Percentiles rank a stretch among this genome's conserved stretches.
These are phyloP conservation scores for Trissoscelio sp. DNA, from an alignment of 2,888 invertebrate genomes.

Conservation along the genomic window DNA sequence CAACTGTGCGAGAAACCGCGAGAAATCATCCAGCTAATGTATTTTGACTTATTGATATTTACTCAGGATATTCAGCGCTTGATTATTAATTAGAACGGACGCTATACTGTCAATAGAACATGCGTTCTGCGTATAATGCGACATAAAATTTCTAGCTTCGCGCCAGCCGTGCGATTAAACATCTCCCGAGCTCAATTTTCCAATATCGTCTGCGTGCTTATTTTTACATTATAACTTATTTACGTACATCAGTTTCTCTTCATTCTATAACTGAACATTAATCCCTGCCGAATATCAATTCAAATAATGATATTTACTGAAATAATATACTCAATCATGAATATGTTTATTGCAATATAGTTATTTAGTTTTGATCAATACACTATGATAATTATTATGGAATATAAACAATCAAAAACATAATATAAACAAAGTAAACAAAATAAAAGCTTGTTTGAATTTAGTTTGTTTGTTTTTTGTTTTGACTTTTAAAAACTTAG, in stretches of 20 bases:
- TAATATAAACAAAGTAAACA: too few relatives aligned
- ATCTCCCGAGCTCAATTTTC: slow-evolving; percentile 8
- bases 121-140: background rate
- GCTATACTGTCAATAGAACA: background rate
- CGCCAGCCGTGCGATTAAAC: slow-evolving; percentile 4
- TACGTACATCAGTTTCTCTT: slow-evolving; percentile 1
- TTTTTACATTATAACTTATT: slow-evolving; percentile 19
- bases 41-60: slow-evolving; percentile 17
- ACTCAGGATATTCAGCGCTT: background rate
- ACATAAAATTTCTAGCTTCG: background rate
- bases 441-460: too few relatives aligned
- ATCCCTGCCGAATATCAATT: too few relatives aligned
- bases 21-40: background rate
- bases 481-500: too few relatives aligned
- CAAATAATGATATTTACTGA: too few relatives aligned
- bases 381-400: too few relatives aligned
- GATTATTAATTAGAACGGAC: background rate
- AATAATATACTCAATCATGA: too few relatives aligned
- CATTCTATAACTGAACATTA: slow-evolving; percentile 3
- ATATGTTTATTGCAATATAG: too few relatives aligned
- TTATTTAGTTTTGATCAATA: too few relatives aligned
- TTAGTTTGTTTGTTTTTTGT: too few relatives aligned
- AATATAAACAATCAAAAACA: too few relatives aligned
- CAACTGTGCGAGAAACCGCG: background rate
- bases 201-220: slow-evolving; percentile 17